A percentile compares a stretch with the other conserved stretches of the same genome.
Conservation (phyloP, 2,797 vertebrate species). For the Hoplostethus mediterraneus region DNA sequence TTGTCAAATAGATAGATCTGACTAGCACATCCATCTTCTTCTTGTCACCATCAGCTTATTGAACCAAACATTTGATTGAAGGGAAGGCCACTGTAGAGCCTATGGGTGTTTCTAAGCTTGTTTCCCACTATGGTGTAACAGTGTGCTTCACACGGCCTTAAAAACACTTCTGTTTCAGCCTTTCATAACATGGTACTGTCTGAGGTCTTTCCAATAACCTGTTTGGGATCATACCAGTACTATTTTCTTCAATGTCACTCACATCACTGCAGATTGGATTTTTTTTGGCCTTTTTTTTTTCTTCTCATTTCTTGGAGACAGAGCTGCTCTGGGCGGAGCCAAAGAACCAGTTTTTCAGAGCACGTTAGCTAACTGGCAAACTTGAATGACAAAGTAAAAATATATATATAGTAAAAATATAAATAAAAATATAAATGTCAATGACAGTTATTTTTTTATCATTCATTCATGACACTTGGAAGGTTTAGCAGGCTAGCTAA, state of each 20-base stretch:
- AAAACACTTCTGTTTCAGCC: constrained; percentile 9
- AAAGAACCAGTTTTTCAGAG: no score
- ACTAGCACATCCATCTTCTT: neutral
- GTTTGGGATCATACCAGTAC: no score
- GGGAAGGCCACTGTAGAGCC: neutral
- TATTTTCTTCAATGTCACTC: neutral
- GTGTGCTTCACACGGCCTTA: constrained; percentile 28
- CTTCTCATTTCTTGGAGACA: no score
- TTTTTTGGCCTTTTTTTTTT: neutral
- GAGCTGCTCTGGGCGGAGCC: no score
- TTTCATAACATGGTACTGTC: neutral
- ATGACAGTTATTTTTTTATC: no score
- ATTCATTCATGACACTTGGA: no score
- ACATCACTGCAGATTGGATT: constrained; percentile 3
- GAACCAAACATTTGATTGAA: neutral
- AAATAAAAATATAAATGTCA: no score
- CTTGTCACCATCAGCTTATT: neutral
- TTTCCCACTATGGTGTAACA: neutral
- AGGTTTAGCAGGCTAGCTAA: no score
- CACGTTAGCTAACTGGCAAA: no score
- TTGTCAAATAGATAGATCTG: neutral
- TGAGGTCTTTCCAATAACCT: no score
- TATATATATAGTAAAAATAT: no score
- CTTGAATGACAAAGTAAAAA: no score
- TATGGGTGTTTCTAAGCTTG: neutral